Evolutionary conservation across 2,113 vertebrate species (phyloP), one percentile per base, ranked within the genome.

Genomic region (Cyphomyrus plagiostoma): DNA sequence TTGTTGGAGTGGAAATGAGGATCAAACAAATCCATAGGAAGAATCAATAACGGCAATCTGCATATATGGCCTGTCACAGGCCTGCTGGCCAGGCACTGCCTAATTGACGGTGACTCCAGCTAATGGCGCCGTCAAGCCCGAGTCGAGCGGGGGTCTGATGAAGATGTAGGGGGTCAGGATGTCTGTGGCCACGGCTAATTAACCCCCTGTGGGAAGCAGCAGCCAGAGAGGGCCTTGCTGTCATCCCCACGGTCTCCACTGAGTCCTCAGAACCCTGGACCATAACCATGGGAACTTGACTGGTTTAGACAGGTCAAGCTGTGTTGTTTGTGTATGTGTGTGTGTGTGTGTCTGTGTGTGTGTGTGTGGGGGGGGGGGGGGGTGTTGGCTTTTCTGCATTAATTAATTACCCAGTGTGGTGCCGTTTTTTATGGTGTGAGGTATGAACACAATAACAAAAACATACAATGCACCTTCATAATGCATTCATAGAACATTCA

Each of bases 151-250:
- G 6, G 50, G 83, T 90, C 86, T 83, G 88, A 89, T 58, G 42
- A 91, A 92, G 91, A 92, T 88, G 90, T 91, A 89, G 26, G 89
- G 88, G 80, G 88, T 89, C 74, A 82, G 50, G 17, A 15, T 88
- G 90, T 70, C 88, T 83, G 74, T 19, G 86, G 86, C 88, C 46
- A 91, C 89, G 89, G 88, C 90, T 94, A 95, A 95, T 95, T 94
- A 93, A 90, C 91, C 91, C 92, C 91, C 91, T 74, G 45, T 26
- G 46, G 83, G 49, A 50, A 86, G 45, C n/a, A 30, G 84, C 70
- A 86, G 91, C 88, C 4, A 45, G 87, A 48, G 35, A 84, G 8
- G 82, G 82, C 11, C 42, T 84, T n/a, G 19, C 3, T 49, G 82
- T n/a, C 19, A 48, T 23, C 56, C 56, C 21, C 56, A 9, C 2